Evolutionary conservation across 2,797 vertebrate species (phyloP), one percentile per base, ranked within the genome.

Genomic region (Peromyscus melanophrys): DNA sequence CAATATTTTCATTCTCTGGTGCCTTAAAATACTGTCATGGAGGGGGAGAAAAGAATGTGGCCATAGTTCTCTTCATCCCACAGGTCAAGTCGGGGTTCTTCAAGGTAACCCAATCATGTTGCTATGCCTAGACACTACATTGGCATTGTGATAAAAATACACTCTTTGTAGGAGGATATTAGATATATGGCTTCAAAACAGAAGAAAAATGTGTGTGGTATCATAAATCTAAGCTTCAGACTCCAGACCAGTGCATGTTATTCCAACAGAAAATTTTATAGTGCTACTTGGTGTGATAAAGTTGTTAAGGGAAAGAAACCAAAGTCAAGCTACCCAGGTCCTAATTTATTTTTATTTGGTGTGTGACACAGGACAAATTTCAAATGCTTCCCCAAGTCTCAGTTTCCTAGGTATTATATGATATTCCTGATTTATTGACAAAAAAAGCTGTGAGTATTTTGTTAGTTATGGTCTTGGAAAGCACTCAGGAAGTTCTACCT

Each of bases 131-230:
- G 61, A 43, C 25, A 21, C 7, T 34, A 34, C 59, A 11, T 0
- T 93, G 65, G 67, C 1, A 7, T 37, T 81, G 67, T 61, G 46
- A 85, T n/a, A n/a, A 34, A 93, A 81, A 76, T 65, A 31, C 1
- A 46, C 11, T 4, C 43, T 65, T 55, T 78, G 5, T 61, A 61
- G 52, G 75, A 85, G 84, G 61, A 23, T 4, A 67, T 83, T 71
- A 83, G n/a, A 57, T 71, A n/a, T n/a, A 61, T 57, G 78, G 78
- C 23, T 76, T 96, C 13, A 89, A 65, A 90, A 90, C 19, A 46
- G 61, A 37, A 43, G 29, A 90, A 92, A 49, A 61, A 8, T 23
- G 1, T 31, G 57, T 21, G 12, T 73, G 19, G 4, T 78, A 29
- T 81, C 29, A 37, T 83, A 61, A 93, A 84, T 84, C 29, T 75